A percentile compares a stretch with the other conserved stretches of the same genome.
These are phyloP conservation scores for Sesia bembeciformis DNA, from an alignment of 2,888 invertebrate species.

Conservation along the genomic window DNA sequence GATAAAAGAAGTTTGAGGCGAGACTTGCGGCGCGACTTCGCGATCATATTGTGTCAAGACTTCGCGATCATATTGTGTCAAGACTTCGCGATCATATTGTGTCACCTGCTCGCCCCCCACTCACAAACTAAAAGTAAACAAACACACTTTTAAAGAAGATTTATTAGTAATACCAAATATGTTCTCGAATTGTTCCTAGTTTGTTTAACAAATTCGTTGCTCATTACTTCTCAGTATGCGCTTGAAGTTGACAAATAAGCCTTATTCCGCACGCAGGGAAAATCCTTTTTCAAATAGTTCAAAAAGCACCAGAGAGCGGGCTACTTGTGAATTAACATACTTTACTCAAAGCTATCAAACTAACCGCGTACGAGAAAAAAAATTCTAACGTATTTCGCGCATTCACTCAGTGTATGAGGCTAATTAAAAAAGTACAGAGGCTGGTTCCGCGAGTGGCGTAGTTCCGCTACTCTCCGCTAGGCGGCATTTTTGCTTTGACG, in stretches of 20 bases:
- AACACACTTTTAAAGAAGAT: too few relatives aligned
- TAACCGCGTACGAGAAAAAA: constrained; percentile 55
- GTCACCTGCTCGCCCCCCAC: neutral
- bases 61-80: neutral
- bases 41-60: neutral
- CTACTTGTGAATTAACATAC: constrained; percentile 68
- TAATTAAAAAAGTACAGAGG: constrained; percentile 72
- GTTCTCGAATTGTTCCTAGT: neutral
- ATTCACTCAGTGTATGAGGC: constrained; percentile 65
- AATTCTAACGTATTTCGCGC: constrained; percentile 64
- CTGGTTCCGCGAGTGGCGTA: constrained; percentile 62
- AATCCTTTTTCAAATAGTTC: constrained; percentile 38
- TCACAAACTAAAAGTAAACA: neutral
- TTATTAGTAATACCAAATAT: neutral
- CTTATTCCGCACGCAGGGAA: constrained; percentile 10
- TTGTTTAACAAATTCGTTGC: constrained; percentile 22
- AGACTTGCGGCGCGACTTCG: constrained; percentile 3
- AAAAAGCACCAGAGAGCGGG: constrained; percentile 44
- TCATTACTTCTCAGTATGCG: constrained; percentile 34
- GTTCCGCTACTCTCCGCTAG: constrained; percentile 69
- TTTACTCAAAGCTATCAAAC: constrained; percentile 67
- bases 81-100: neutral
- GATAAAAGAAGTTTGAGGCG: constrained; percentile 59
- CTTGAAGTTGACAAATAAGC: constrained; percentile 17
- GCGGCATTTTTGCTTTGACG: constrained; percentile 64